Conservation (phyloP, 2,797 vertebrate genomes). For the Pempheris klunzingeri region DNA sequence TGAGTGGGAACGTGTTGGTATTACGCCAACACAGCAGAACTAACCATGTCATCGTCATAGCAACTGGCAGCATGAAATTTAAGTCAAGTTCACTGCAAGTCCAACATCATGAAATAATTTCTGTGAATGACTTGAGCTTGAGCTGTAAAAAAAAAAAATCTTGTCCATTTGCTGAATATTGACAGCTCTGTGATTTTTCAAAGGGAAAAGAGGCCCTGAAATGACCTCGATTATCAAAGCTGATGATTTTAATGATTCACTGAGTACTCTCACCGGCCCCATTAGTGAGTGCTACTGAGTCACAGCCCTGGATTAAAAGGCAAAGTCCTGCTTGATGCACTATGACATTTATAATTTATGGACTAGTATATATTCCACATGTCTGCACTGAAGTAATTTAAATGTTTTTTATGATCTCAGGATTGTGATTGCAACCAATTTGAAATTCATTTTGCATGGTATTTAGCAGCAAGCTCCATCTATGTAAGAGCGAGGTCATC, state of each 20-base stretch:
- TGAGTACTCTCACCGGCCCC: conserved; percentile 28
- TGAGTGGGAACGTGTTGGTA: conserved; percentile 45
- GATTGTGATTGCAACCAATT: conserved; percentile 37
- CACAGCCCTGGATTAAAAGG: conserved; percentile 64
- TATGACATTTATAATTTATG: conserved; percentile 59
- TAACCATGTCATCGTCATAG: conserved; percentile 73
- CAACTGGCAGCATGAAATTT: conserved; percentile 63
- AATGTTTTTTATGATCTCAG: conserved; percentile 39
- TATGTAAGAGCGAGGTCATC: conserved; percentile 38
- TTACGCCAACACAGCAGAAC: conserved; percentile 61
- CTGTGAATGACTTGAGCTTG: conserved; percentile 35
- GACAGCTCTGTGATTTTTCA: conserved; percentile 23
- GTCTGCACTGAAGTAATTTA: conserved; percentile 47
- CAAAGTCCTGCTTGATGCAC: conserved; percentile 55
- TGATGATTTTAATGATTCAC: conserved; percentile 48
- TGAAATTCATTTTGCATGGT: conserved; percentile 43
- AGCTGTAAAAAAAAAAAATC: background rate
- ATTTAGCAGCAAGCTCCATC: conserved; percentile 37
- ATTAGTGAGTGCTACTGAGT: conserved; percentile 47
- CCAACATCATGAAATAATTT: conserved; percentile 21
- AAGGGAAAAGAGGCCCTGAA: background rate
- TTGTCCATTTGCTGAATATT: conserved; percentile 9
- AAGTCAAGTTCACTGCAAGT: conserved; percentile 53
- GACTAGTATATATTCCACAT: conserved; percentile 49
- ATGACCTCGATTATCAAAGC: conserved; percentile 47